Conservation (phyloP, 1,140 invertebrate species). For the Lineus longissimus region DNA sequence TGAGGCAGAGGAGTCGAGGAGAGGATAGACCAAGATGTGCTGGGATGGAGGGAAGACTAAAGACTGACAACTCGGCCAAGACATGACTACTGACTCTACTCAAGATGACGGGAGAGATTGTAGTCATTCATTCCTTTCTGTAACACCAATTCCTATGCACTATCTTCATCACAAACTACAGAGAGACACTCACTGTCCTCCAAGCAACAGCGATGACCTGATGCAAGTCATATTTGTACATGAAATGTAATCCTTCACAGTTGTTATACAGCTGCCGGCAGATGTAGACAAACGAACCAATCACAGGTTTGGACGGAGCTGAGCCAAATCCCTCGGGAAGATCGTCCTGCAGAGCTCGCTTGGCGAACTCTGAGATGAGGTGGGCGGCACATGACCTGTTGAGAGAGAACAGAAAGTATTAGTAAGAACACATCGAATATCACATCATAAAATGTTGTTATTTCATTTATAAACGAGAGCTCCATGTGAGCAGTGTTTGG, state of each 20-base stretch:
- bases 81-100: too few relatives aligned
- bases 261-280: slow-evolving; percentile 51
- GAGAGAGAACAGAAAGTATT: not conserved
- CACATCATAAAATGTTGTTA: not conserved
- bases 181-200: slow-evolving; percentile 14
- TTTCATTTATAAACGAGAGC: not conserved
- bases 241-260: slow-evolving; percentile 45
- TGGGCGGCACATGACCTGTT: slow-evolving; percentile 46
- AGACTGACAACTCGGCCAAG: too few relatives aligned
- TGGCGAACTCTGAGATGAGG: slow-evolving; percentile 46
- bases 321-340: slow-evolving; percentile 24
- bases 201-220: slow-evolving; percentile 36
- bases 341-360: slow-evolving; percentile 37
- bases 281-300: slow-evolving; percentile 46
- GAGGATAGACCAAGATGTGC: too few relatives aligned
- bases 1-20: too few relatives aligned
- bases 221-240: slow-evolving; percentile 47
- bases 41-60: too few relatives aligned
- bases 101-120: too few relatives aligned
- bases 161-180: not conserved
- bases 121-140: too few relatives aligned
- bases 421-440: too few relatives aligned
- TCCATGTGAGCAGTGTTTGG: not conserved
- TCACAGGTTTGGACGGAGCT: slow-evolving; percentile 35
- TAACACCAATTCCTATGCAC: too few relatives aligned